Percentiles rank a stretch among this genome's conserved stretches.
phyloP scores from a whole-genome alignment of 2,888 invertebrate genomes.

The Cataglyphis altisquamis region DNA sequence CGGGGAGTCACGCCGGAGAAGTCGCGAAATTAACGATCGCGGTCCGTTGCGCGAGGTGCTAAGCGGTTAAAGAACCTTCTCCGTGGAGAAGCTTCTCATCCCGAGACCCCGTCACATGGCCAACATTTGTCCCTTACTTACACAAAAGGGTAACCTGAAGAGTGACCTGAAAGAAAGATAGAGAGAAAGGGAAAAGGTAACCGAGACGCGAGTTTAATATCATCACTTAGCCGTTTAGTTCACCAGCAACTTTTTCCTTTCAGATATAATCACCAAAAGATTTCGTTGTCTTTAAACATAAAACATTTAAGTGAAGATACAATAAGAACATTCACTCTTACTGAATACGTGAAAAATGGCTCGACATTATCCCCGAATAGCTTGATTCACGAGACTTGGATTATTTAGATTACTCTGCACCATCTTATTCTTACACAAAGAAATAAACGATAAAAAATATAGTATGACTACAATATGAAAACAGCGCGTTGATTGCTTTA shows the following conservation, averaged over 20 bases:
- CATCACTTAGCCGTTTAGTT: slow-evolving; percentile 56
- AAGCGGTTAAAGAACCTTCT: slow-evolving; percentile 57
- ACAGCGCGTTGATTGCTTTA: slow-evolving; percentile 1
- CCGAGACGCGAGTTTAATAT: slow-evolving; percentile 45
- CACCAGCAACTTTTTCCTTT: slow-evolving; percentile 54
- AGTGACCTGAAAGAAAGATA: slow-evolving; percentile 23
- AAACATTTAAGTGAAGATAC: slow-evolving; percentile 15
- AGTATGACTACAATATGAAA: background rate
- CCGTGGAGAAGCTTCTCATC: slow-evolving; percentile 11
- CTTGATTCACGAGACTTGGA: background rate
- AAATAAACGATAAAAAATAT: background rate
- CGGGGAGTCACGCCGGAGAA: slow-evolving; percentile 34
- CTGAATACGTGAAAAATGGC: background rate
- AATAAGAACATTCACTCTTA: background rate
- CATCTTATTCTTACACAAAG: background rate
- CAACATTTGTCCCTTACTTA: slow-evolving; percentile 18
- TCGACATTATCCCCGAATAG: slow-evolving; percentile 14
- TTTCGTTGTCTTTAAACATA: slow-evolving; percentile 21
- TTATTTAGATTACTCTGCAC: slow-evolving; percentile 3
- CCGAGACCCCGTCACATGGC: slow-evolving; percentile 9
- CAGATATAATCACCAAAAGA: slow-evolving; percentile 55
- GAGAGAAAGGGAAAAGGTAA: slow-evolving; percentile 30
- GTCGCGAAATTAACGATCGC: slow-evolving; percentile 54
- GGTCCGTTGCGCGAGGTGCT: slow-evolving; percentile 46
- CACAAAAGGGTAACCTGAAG: slow-evolving; percentile 53